Percentiles rank a stretch among this genome's conserved stretches.
phyloP scores from a whole-genome alignment of 2,113 vertebrate genomes.

The Cercocebus atys region DNA sequence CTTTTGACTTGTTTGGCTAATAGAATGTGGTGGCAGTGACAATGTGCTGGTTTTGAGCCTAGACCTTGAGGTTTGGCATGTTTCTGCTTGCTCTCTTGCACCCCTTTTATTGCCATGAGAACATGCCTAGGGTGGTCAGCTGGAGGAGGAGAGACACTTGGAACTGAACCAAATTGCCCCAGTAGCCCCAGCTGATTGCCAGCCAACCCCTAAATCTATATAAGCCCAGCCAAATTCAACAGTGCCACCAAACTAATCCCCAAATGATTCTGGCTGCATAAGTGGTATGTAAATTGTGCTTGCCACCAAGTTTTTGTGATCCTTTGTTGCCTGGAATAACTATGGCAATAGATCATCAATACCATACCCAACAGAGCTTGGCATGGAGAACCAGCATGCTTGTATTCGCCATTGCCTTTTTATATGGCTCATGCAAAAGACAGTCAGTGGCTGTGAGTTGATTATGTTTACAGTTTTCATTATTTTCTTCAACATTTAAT shows the following conservation, averaged over 20 bases:
- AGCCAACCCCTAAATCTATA: neutral
- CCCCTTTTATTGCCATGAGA: neutral
- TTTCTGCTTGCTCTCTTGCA: neutral
- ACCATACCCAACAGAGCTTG: neutral
- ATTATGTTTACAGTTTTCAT: neutral
- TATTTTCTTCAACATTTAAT: conserved; percentile 10
- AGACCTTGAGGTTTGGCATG: neutral
- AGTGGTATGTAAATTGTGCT: neutral
- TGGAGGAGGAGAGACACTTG: neutral
- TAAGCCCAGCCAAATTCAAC: neutral
- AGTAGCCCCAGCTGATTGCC: neutral
- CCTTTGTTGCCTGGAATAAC: neutral
- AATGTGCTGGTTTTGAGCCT: neutral
- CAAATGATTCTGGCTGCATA: rapidly evolving
- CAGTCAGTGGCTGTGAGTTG: neutral
- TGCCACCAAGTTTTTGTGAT: neutral
- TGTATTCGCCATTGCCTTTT: neutral
- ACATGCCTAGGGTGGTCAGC: neutral
- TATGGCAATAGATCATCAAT: neutral
- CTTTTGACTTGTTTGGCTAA: neutral
- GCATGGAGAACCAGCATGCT: neutral
- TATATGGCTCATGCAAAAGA: neutral
- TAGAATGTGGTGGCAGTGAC: neutral
- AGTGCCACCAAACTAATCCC: neutral
- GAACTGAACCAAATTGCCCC: neutral